These are phyloP conservation scores for Macropodus opercularis DNA, from an alignment of 2,797 vertebrate species.

Conservation along the genomic window DNA sequence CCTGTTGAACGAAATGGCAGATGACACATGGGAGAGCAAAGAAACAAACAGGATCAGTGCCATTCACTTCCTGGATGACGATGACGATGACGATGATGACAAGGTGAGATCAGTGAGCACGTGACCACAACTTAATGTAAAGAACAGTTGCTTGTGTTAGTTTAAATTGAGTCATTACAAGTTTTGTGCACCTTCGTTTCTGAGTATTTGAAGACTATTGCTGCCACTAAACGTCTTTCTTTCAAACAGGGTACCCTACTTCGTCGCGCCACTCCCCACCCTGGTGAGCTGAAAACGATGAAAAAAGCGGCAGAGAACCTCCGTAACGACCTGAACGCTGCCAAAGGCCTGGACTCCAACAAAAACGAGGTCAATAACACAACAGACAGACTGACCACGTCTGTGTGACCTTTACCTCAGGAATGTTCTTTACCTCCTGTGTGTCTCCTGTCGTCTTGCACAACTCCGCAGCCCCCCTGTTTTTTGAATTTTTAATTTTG, in stretches of 20 bases:
- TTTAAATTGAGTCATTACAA: too few relatives aligned
- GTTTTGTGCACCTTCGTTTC: too few relatives aligned
- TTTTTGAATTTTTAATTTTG: conserved; percentile 30
- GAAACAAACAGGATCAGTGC: conserved; percentile 91
- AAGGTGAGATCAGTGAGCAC: conserved; percentile 80
- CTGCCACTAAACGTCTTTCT: neutral
- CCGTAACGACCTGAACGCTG: conserved; percentile 94
- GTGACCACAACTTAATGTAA: neutral
- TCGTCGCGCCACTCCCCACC: conserved; percentile 95
- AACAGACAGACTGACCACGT: conserved; percentile 95
- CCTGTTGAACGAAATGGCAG: conserved; percentile 88
- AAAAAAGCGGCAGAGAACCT: conserved; percentile 96
- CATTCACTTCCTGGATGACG: conserved; percentile 94
- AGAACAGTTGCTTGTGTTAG: too few relatives aligned
- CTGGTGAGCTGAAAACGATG: conserved; percentile 95
- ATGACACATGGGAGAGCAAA: conserved; percentile 91
- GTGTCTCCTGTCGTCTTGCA: conserved; percentile 83
- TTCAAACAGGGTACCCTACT: conserved; percentile 89
- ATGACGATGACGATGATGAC: conserved; percentile 90
- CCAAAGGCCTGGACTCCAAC: conserved; percentile 99
- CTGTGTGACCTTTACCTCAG: conserved; percentile 90
- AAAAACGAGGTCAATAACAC: conserved; percentile 99
- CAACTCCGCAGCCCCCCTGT: conserved; percentile 49
- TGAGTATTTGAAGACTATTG: too few relatives aligned
- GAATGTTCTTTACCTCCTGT: conserved; percentile 84